phyloP scores from a whole-genome alignment of 2,113 vertebrate species.

The Ornithorhynchus anatinus region DNA sequence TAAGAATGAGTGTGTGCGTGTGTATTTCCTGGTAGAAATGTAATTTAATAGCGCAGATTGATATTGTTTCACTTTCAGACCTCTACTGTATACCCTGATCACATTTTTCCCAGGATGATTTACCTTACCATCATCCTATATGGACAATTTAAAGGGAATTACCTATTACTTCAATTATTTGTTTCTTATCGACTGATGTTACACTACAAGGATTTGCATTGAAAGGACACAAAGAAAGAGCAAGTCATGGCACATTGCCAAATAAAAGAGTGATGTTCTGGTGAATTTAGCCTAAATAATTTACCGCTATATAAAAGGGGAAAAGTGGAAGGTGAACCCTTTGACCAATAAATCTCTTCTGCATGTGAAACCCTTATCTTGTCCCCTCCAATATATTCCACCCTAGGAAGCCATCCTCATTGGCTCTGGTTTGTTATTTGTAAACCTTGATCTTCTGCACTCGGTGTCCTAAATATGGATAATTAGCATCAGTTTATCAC shows the following conservation, averaged over 20 bases:
- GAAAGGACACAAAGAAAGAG: conserved; percentile 86
- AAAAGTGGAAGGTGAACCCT: conserved; percentile 85
- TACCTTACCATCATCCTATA: conserved; percentile 61
- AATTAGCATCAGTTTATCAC: conserved; percentile 99
- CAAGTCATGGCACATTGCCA: conserved; percentile 87
- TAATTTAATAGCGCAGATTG: conserved; percentile 20
- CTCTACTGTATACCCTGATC: conserved; percentile 41
- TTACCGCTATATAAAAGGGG: conserved; percentile 83
- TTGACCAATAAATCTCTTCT: conserved; percentile 97
- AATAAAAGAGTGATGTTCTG: conserved; percentile 92
- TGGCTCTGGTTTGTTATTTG: conserved; percentile 89
- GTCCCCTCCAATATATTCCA: conserved; percentile 92
- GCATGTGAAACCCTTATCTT: conserved; percentile 93
- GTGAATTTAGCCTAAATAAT: conserved; percentile 95
- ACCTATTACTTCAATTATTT: conserved; percentile 83
- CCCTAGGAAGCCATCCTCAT: conserved; percentile 88
- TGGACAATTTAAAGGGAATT: conserved; percentile 73
- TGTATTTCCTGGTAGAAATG: background rate
- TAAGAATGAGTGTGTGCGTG: background rate
- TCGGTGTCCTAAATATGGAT: conserved; percentile 99
- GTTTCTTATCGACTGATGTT: conserved; percentile 90
- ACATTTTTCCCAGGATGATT: conserved; percentile 59
- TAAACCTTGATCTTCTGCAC: conserved; percentile 99
- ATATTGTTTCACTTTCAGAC: conserved; percentile 42
- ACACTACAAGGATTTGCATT: conserved; percentile 91